Conservation (phyloP, 2,113 vertebrate species). For the Vulpes vulpes region DNA sequence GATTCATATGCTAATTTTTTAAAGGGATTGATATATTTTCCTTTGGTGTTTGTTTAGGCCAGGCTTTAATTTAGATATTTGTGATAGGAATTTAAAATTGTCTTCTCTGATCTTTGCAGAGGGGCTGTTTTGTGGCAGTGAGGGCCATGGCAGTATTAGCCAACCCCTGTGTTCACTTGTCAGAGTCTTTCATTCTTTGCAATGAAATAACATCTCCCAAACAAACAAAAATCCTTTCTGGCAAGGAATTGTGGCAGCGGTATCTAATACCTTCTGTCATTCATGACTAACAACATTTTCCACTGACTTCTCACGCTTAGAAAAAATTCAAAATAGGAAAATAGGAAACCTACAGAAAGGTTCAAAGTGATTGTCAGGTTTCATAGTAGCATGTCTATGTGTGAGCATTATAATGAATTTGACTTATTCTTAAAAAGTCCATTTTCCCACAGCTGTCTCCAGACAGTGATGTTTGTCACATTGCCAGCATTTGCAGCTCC, state of each 20-base stretch:
- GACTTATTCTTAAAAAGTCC: not conserved
- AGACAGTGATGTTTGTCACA: not conserved
- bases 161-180: not conserved
- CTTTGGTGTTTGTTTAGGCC: not conserved
- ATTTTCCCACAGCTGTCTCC: not conserved
- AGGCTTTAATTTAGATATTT: not conserved
- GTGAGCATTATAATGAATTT: not conserved
- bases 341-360: not conserved
- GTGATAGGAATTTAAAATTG: not conserved
- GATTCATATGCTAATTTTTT: not conserved
- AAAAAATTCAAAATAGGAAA: conserved; percentile 11
- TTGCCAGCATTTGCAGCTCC: not conserved
- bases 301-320: not conserved
- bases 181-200: not conserved
- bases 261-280: not conserved
- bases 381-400: not conserved
- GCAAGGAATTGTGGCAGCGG: not conserved
- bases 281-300: not conserved
- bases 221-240: not conserved
- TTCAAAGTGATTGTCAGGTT: not conserved
- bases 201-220: not conserved
- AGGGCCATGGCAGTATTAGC: not conserved
- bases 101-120: not conserved
- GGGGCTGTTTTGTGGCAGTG: not conserved
- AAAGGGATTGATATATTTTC: conserved; percentile 17